These are phyloP conservation scores for Caenorhabditis sp. DNA, from an alignment of 2,888 invertebrate species.

Conservation along the genomic window DNA sequence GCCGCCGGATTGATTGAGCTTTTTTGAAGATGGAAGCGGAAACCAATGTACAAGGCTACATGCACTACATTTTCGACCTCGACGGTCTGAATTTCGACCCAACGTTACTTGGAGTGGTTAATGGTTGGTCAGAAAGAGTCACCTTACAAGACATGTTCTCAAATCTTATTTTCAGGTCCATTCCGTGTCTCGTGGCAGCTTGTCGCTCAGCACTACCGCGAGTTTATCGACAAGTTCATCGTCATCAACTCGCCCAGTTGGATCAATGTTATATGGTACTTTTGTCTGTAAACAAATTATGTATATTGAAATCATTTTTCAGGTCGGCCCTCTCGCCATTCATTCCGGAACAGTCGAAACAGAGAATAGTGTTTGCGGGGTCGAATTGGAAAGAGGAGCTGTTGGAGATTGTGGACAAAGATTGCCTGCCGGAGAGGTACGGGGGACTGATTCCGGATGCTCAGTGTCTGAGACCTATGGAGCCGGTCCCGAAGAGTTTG, in stretches of 20 bases:
- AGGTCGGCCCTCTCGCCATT: conserved; percentile 61
- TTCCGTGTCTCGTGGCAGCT: conserved; percentile 70
- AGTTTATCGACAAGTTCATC: conserved; percentile 70
- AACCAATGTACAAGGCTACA: conserved; percentile 60
- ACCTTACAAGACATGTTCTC: too few species aligned
- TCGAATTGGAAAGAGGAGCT: conserved; percentile 65
- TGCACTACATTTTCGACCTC: conserved; percentile 69
- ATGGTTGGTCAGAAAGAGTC: conserved; percentile 54
- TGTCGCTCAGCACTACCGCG: conserved; percentile 65
- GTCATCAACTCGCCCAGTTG: conserved; percentile 68
- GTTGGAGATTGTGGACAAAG: conserved; percentile 57
- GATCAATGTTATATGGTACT: conserved; percentile 65
- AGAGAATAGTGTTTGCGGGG: conserved; percentile 59
- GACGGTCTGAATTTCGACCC: conserved; percentile 67
- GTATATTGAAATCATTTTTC: too few species aligned
- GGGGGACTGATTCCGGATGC: conserved; percentile 67
- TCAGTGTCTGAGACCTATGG: conserved; percentile 22
- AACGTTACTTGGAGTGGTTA: conserved; percentile 57
- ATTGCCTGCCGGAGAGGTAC: conserved; percentile 67
- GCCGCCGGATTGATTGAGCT: conserved; percentile 80
- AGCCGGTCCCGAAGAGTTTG: conserved; percentile 62
- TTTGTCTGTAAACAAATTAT: too few species aligned
- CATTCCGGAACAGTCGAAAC: conserved; percentile 61
- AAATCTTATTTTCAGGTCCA: conserved; percentile 47
- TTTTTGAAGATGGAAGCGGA: conserved; percentile 81